phyloP scores from a whole-genome alignment of 1,140 invertebrate species.

The Heliothis subflexa region DNA sequence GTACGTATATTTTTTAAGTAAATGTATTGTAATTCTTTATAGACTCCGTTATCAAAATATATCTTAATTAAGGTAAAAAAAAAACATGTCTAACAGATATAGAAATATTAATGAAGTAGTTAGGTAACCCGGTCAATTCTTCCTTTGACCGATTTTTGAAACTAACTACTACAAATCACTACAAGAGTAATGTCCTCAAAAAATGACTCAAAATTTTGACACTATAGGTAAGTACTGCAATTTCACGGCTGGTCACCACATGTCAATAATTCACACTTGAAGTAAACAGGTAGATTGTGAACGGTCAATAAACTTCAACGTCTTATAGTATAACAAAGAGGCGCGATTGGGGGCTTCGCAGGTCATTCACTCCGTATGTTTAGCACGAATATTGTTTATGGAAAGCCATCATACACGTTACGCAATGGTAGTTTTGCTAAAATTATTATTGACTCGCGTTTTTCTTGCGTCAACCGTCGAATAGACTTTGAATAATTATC shows the following conservation, averaged over 20 bases:
- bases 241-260: slow-evolving; percentile 42
- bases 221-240: slow-evolving; percentile 15
- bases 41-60: too few species aligned
- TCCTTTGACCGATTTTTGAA: background rate
- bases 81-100: too few species aligned
- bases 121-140: background rate
- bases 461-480: slow-evolving; percentile 22
- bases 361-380: slow-evolving; percentile 43
- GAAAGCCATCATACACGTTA: slow-evolving; percentile 44
- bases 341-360: slow-evolving; percentile 41
- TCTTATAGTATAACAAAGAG: slow-evolving; percentile 47
- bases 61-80: too few species aligned
- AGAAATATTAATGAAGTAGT: too few species aligned
- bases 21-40: too few species aligned
- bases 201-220: background rate
- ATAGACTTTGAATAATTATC: background rate
- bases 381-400: slow-evolving; percentile 47
- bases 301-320: slow-evolving; percentile 46
- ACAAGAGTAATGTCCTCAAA: background rate
- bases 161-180: background rate
- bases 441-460: slow-evolving; percentile 8
- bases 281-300: slow-evolving; percentile 46
- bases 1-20: too few species aligned
- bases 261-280: slow-evolving; percentile 45
- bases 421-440: slow-evolving; percentile 46